Conservation (phyloP, 2,888 invertebrate genomes). For the Ecliptopera silaceata region DNA sequence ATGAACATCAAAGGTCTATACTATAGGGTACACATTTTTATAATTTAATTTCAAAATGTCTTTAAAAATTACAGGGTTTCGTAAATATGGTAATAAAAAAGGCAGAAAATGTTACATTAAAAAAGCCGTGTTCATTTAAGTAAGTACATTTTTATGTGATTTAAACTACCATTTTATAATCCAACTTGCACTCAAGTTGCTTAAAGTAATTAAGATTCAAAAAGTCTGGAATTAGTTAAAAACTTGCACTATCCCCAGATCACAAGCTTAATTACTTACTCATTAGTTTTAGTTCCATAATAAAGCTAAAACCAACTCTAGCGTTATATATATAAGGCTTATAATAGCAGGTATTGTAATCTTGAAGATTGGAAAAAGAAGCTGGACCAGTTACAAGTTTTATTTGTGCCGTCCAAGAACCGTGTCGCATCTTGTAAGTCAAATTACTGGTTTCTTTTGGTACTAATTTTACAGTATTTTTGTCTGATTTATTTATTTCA, state of each 20-base stretch:
- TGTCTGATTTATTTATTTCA: no score
- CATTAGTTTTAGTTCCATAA: conserved; percentile 15
- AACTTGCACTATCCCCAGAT: conserved; percentile 23
- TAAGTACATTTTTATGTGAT: not conserved
- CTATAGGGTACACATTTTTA: no score
- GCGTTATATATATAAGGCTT: not conserved
- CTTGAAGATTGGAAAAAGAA: conserved; percentile 27
- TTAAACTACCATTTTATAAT: not conserved
- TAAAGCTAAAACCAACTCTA: conserved; percentile 8
- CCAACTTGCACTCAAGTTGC: not conserved
- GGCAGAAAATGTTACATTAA: no score
- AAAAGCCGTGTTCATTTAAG: no score
- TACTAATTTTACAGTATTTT: no score
- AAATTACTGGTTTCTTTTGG: not conserved
- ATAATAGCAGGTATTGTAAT: not conserved
- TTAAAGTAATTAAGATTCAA: conserved; percentile 18
- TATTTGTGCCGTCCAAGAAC: conserved; percentile 37
- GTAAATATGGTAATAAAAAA: no score
- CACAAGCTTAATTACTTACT: conserved; percentile 33
- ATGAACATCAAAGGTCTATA: no score
- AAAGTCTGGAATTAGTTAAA: conserved; percentile 18
- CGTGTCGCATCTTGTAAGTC: conserved; percentile 26
- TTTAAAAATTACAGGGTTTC: no score
- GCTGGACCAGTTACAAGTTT: conserved; percentile 44
- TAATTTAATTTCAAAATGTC: no score